A percentile compares a stretch with the other conserved stretches of the same genome.
Evolutionary conservation across 2,113 vertebrate genomes (phyloP).

Genomic region (Tychaedon coryphoeus): DNA sequence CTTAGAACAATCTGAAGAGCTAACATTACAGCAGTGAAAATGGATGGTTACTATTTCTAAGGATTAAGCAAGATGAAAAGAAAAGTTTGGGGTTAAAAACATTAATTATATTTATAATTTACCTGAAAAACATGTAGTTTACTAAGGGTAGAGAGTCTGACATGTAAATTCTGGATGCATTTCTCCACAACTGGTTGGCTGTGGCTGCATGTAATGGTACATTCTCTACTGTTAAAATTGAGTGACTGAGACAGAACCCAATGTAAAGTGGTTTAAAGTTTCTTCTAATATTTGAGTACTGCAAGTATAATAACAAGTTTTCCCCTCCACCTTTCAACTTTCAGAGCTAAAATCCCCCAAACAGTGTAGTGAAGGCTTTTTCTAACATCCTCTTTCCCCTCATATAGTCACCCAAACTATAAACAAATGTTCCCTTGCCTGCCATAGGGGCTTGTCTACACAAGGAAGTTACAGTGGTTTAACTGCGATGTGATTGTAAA

Average conservation of each 20-base stretch:
- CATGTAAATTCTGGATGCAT: neutral
- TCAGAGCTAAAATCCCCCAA: neutral
- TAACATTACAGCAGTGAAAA: neutral
- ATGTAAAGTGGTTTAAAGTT: conserved; percentile 30
- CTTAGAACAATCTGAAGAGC: neutral
- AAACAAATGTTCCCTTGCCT: conserved; percentile 40
- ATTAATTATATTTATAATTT: neutral
- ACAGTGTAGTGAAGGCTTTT: neutral
- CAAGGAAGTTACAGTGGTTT: conserved; percentile 53
- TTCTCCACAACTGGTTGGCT: neutral
- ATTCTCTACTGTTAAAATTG: neutral
- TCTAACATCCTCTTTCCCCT: conserved; percentile 20
- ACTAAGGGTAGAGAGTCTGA: neutral
- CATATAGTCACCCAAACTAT: conserved; percentile 8
- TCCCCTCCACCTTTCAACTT: neutral
- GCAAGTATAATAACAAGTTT: conserved; percentile 2
- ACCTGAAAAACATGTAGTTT: neutral
- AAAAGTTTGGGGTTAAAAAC: neutral
- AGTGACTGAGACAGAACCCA: neutral
- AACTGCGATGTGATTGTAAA: conserved; percentile 41
- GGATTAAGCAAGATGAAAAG: neutral
- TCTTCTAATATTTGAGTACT: neutral
- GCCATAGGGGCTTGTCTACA: neutral
- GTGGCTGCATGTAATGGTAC: neutral
- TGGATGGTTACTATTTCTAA: neutral